These are phyloP conservation scores for Copidosoma aretas DNA, from an alignment of 2,888 invertebrate genomes.

Conservation along the genomic window DNA sequence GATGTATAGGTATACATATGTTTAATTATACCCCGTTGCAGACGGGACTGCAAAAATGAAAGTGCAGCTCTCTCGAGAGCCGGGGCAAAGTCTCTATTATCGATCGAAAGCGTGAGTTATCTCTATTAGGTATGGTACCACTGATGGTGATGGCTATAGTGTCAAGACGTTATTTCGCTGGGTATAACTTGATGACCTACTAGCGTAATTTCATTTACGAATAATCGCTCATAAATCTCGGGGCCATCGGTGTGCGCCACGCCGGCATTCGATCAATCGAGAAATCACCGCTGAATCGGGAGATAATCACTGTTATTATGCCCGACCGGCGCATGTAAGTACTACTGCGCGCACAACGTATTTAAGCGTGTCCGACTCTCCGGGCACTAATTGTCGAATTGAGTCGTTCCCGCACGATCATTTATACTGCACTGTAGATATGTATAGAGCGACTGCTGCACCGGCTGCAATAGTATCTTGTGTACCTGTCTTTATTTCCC, in stretches of 20 bases:
- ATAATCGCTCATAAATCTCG: constrained; percentile 17
- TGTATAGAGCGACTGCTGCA: not conserved
- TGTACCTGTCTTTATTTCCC: too few relatives aligned
- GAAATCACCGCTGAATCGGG: constrained; percentile 21
- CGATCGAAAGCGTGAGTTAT: too few relatives aligned
- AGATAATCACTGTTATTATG: constrained; percentile 38
- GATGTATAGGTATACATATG: too few relatives aligned
- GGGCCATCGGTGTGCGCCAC: not conserved
- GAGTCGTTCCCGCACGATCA: constrained; percentile 23
- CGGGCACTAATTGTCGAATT: constrained; percentile 32
- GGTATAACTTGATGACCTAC: constrained; percentile 18
- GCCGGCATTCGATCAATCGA: not conserved
- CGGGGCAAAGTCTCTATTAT: too few relatives aligned
- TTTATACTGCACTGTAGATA: not conserved
- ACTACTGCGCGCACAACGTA: not conserved
- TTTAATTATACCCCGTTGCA: too few relatives aligned
- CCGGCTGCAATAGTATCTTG: too few relatives aligned
- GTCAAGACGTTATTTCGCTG: constrained; percentile 18
- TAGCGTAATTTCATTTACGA: constrained; percentile 15
- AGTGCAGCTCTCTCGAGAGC: too few relatives aligned
- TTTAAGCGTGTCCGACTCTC: not conserved
- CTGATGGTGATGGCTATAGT: too few relatives aligned
- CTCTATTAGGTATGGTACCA: not conserved
- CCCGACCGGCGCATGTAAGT: not conserved
- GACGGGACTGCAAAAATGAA: too few relatives aligned